Conservation (phyloP, 2,888 invertebrate genomes). For the Trichopria drosophilae region DNA sequence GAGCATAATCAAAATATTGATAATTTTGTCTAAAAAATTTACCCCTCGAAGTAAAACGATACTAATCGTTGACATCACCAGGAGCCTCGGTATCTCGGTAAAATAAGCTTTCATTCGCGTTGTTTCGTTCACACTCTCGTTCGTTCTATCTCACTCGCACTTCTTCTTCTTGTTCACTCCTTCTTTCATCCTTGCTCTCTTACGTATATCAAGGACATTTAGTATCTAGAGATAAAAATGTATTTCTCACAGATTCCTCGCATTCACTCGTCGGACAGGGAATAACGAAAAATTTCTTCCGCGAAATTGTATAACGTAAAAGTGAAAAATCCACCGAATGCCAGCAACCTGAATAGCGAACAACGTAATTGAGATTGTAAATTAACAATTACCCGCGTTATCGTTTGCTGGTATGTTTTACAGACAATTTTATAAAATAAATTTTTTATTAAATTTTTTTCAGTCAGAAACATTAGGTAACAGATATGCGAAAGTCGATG, state of each 20-base stretch:
- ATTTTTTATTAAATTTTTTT: too few relatives aligned
- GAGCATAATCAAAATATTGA: conserved; percentile 53
- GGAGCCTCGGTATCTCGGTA: conserved; percentile 27
- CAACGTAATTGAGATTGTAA: too few relatives aligned
- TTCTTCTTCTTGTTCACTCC: not conserved
- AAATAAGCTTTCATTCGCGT: conserved; percentile 29
- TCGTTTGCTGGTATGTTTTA: too few relatives aligned
- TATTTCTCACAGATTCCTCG: conserved; percentile 19
- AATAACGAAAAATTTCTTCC: too few relatives aligned
- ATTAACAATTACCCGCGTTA: too few relatives aligned
- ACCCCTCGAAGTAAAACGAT: conserved; percentile 20
- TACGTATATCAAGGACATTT: conserved; percentile 36
- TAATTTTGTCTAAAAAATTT: conserved; percentile 41
- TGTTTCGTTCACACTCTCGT: conserved; percentile 8
- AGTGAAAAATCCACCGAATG: too few relatives aligned
- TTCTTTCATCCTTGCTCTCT: conserved; percentile 22
- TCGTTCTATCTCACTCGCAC: conserved; percentile 10
- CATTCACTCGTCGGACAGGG: conserved; percentile 9
- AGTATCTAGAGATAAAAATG: conserved; percentile 33
- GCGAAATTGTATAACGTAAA: too few relatives aligned
- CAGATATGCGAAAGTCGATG: too few relatives aligned
- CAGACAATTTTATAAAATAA: too few relatives aligned
- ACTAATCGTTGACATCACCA: conserved; percentile 27
- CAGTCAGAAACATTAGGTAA: too few relatives aligned
- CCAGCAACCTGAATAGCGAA: too few relatives aligned